Percentiles rank a stretch among this genome's conserved stretches.
Evolutionary conservation across 2,888 invertebrate genomes (phyloP).

Genomic region (Diadromus collaris): DNA sequence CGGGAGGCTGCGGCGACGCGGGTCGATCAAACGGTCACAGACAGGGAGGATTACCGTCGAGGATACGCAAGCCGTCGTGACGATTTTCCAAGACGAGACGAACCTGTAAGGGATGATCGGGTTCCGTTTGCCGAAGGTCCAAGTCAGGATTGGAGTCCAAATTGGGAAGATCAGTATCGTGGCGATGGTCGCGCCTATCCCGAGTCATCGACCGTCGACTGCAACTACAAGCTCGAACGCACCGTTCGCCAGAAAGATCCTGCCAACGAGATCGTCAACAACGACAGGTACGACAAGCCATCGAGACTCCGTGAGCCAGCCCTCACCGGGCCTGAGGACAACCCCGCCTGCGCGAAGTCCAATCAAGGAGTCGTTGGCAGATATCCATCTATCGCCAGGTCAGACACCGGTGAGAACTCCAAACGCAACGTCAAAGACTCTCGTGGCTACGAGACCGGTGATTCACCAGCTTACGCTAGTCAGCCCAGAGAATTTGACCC

Average conservation of each 20-base stretch:
- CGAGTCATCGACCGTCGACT: constrained; percentile 35
- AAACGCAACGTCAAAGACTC: constrained; percentile 34
- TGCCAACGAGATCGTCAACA: constrained; percentile 22
- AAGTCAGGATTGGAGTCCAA: constrained; percentile 31
- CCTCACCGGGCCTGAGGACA: constrained; percentile 12
- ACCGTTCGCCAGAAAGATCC: constrained; percentile 38
- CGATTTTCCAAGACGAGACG: constrained; percentile 6
- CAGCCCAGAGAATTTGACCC: constrained; percentile 13
- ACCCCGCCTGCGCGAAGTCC: constrained; percentile 7
- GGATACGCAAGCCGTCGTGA: constrained; percentile 20
- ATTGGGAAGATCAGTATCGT: constrained; percentile 31
- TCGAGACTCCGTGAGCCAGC: constrained; percentile 7
- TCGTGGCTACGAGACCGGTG: background rate
- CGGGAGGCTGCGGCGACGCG: constrained; percentile 13
- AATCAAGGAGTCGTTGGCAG: background rate
- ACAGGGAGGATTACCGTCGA: constrained; percentile 27
- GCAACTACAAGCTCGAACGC: constrained; percentile 33
- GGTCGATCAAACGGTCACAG: background rate
- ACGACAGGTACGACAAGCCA: constrained; percentile 27
- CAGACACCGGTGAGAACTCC: background rate
- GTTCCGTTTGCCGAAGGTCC: background rate
- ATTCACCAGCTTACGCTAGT: background rate
- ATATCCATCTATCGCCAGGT: constrained; percentile 6
- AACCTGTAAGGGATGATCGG: constrained; percentile 4
- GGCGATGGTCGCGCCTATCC: background rate